Evolutionary conservation across 2,113 vertebrate species (phyloP).

Genomic region (Apistogramma diplotaenia): DNA sequence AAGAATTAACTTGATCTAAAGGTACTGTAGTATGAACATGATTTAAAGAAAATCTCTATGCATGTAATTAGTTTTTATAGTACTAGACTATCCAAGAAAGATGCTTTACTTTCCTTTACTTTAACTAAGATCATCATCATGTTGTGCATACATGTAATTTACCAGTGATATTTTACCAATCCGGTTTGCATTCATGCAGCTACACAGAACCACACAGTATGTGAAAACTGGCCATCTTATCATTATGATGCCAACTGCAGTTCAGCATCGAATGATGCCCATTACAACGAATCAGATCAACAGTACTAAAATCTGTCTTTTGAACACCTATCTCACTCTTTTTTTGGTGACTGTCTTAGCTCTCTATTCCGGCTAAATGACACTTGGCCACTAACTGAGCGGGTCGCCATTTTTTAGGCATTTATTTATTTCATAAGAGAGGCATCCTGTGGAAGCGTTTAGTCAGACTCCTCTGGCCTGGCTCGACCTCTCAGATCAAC

Average conservation of each 20-base stretch:
- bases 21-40: slow-evolving; percentile 19
- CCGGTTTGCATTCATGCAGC: slow-evolving; percentile 1
- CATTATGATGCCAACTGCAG: not conserved
- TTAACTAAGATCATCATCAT: slow-evolving; percentile 6
- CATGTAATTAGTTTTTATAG: slow-evolving; percentile 56
- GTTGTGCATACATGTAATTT: slow-evolving; percentile 1
- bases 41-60: slow-evolving; percentile 31
- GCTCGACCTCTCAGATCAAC: slow-evolving; percentile 1
- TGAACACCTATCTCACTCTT: not conserved
- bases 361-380: not conserved
- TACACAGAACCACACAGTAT: not conserved
- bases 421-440: not conserved
- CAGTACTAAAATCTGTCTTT: not conserved
- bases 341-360: not conserved
- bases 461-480: not conserved
- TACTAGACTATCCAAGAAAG: not conserved
- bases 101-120: not conserved
- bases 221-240: not conserved
- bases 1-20: slow-evolving; percentile 31
- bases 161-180: not conserved
- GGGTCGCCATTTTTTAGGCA: not conserved
- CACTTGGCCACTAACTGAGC: slow-evolving; percentile 28
- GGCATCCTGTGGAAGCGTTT: not conserved
- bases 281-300: not conserved
- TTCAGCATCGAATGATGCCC: not conserved